Base-by-base conservation (phyloP, 2,113 vertebrate species). In the Dipodomys ordii region DNA sequence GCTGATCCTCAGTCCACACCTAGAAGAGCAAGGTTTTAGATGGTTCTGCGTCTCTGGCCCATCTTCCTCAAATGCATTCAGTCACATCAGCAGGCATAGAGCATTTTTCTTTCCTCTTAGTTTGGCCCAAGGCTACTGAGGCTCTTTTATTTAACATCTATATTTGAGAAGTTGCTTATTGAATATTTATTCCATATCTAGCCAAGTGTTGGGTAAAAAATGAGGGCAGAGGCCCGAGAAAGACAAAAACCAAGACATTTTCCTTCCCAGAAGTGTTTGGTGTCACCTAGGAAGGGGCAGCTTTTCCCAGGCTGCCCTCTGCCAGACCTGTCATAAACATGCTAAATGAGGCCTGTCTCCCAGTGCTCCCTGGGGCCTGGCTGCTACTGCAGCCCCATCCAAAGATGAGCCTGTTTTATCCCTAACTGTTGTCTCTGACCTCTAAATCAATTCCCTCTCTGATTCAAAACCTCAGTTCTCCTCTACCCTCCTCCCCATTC, bases 301-400 rank as follows among this genome's bases (percentile, higher is more conserved):
- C 76, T 94, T 96, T 95, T 81, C 76, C 74, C 67, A 83, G 60
- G 82, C 93, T 93, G 92, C 79, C 90, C 90, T 94, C 88, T 28
- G 53, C 93, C 88, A 97, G 95, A 82, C 94, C 86, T 95, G 96
- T 96, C 96, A 96, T 97, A 97, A 97, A 97, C 94, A 93, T 94
- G 79, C 94, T 96, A 97, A 96, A 97, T 96, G 96, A 97, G 71
- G 72, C 88, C 96, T 96, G 93, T 96, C 94, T 96, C 94, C 49
- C 11, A 0, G 16, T 64, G 79, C 74, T 96, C 96, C 96, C 97
- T 88, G 83, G 96, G 94, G 96, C 65, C 90, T 93, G 57, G 28
- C 78, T 1, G 28, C 79, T 88, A 90, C 76, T 16, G 71, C 94
- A 92, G 88, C 44, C 92, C 96, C 77, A 83, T 92, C 71, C 88